Conservation (phyloP, 2,797 vertebrate species). For the Tinamus major region DNA sequence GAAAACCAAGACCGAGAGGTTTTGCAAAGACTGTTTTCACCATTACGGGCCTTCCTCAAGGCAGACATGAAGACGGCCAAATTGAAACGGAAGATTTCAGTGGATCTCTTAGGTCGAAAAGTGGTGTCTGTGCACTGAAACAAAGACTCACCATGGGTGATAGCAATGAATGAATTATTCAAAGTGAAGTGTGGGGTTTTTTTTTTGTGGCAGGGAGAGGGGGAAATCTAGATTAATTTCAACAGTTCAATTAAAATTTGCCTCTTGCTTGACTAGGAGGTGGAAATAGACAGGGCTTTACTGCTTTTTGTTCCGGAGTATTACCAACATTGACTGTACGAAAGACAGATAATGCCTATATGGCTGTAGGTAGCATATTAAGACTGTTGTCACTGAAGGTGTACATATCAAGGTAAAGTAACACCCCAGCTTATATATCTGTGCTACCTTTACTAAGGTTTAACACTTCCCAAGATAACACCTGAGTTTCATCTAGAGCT, state of each 20-base stretch:
- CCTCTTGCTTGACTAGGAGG: not conserved
- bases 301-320: not conserved
- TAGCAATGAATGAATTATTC: not conserved
- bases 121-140: not conserved
- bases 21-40: slow-evolving; percentile 48
- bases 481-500: not conserved
- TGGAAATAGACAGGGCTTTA: not conserved
- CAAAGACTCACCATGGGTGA: not conserved
- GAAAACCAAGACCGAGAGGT: slow-evolving; percentile 15
- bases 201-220: too few species aligned
- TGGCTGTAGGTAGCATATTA: not conserved
- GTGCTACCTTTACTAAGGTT: not conserved
- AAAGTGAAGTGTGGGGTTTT: not conserved
- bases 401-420: not conserved
- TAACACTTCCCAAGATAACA: not conserved
- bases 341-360: not conserved
- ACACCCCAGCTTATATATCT: not conserved
- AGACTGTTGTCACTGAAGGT: not conserved
- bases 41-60: not conserved
- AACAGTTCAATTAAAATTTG: not conserved
- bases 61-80: slow-evolving; percentile 4
- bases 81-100: slow-evolving; percentile 21
- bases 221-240: not conserved
- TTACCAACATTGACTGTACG: not conserved
- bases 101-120: not conserved